A percentile compares a stretch with the other conserved stretches of the same genome.
Conservation (phyloP, 2,113 vertebrate species). For the Arizona elegans region DNA sequence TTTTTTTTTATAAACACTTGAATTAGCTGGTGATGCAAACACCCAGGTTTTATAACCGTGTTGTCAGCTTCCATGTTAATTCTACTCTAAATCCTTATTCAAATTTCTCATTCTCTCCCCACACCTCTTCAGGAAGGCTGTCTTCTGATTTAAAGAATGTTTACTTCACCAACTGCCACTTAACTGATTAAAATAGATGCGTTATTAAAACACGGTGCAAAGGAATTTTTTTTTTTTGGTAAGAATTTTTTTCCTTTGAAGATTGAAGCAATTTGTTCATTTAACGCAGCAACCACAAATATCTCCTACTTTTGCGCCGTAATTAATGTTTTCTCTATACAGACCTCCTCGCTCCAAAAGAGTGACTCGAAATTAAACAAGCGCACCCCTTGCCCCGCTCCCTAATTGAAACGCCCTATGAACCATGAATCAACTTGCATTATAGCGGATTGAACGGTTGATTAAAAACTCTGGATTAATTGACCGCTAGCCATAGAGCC, state of each 20-base stretch:
- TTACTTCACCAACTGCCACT: background rate
- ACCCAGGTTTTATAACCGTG: background rate
- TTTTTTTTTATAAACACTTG: background rate
- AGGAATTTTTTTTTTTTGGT: background rate
- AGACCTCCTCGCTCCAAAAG: background rate
- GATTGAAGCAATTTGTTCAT: background rate
- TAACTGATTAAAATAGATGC: background rate
- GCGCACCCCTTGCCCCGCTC: background rate
- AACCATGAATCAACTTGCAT: background rate
- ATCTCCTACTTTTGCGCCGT: background rate
- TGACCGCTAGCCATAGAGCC: too few relatives aligned
- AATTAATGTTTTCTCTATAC: background rate
- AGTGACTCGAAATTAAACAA: background rate
- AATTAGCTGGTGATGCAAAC: conserved; percentile 29
- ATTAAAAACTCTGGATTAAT: background rate
- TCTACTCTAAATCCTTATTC: background rate
- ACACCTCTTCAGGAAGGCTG: background rate
- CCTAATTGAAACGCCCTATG: background rate
- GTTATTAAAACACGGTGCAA: background rate
- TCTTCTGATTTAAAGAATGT: background rate
- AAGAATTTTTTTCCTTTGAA: background rate
- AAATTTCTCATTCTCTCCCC: background rate
- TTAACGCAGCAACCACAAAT: background rate
- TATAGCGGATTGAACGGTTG: background rate
- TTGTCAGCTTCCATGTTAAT: background rate